These are phyloP conservation scores for Halcyon chelicuti DNA, from an alignment of 2,797 vertebrate genomes.

Conservation along the genomic window DNA sequence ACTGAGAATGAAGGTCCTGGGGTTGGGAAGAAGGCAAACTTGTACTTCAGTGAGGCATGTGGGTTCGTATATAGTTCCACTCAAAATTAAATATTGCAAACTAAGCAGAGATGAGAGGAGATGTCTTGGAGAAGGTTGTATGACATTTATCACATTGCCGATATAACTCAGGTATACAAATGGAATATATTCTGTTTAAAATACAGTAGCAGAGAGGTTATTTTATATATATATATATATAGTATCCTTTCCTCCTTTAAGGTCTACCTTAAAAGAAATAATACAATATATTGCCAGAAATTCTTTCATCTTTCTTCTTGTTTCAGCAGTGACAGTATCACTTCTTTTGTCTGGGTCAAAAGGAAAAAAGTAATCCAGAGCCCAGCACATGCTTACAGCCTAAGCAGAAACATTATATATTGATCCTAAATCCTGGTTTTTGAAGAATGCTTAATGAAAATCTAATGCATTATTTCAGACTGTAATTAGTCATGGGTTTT, in stretches of 20 bases:
- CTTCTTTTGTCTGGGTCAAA: neutral
- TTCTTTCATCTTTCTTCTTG: neutral
- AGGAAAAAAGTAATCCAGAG: neutral
- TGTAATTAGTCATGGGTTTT: neutral
- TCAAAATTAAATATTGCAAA: neutral
- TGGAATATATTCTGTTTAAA: neutral
- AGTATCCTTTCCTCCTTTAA: neutral
- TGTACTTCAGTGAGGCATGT: fast-evolving
- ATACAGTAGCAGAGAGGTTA: neutral
- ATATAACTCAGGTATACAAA: neutral
- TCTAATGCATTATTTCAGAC: neutral
- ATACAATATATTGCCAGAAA: neutral
- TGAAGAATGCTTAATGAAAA: neutral
- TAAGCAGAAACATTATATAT: constrained; percentile 3
- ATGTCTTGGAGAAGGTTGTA: neutral
- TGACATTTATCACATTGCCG: neutral
- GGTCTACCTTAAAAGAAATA: neutral
- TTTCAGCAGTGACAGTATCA: neutral
- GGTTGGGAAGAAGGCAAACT: neutral
- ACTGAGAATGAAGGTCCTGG: neutral
- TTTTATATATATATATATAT: neutral
- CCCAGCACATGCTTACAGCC: neutral
- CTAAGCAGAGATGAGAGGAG: neutral
- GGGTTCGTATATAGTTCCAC: neutral
- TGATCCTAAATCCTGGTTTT: neutral